Evolutionary conservation across 1,140 invertebrate species (phyloP).

Genomic region (Aphaenogaster ashmeadi): DNA sequence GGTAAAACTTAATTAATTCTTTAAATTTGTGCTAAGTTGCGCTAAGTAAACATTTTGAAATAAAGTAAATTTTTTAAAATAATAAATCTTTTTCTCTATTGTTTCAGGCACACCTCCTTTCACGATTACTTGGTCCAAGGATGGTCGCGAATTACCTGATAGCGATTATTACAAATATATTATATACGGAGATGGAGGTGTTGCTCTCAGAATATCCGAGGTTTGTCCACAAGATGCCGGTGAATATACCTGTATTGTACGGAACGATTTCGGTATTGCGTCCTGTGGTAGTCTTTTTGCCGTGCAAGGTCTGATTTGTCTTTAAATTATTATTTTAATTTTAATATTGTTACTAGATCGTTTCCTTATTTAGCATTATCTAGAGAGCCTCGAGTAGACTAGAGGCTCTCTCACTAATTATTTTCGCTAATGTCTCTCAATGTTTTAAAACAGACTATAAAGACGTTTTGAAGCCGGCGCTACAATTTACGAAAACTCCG

Average conservation of each 20-base stretch:
- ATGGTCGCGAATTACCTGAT: slow-evolving; percentile 90
- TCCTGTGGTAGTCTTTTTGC: slow-evolving; percentile 87
- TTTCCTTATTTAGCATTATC: neutral
- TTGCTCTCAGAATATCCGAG: slow-evolving; percentile 90
- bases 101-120: slow-evolving; percentile 89
- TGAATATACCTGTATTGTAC: slow-evolving; percentile 91
- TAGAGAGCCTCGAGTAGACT: no score
- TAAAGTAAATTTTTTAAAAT: neutral
- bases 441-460: slow-evolving; percentile 76
- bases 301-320: slow-evolving; percentile 86
- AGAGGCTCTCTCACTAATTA: no score
- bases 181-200: slow-evolving; percentile 88
- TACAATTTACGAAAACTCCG: slow-evolving; percentile 85
- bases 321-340: neutral
- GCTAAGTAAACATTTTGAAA: neutral
- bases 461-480: slow-evolving; percentile 71
- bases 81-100: neutral
- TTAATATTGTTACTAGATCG: neutral
- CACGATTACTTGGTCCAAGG: slow-evolving; percentile 91
- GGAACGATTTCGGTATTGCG: slow-evolving; percentile 88
- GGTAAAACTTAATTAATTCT: slow-evolving; percentile 82
- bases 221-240: slow-evolving; percentile 91
- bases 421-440: neutral
- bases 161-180: slow-evolving; percentile 90
- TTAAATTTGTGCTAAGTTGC: neutral